Evolutionary conservation across 1,140 invertebrate genomes (phyloP).

Genomic region (Musca domestica): DNA sequence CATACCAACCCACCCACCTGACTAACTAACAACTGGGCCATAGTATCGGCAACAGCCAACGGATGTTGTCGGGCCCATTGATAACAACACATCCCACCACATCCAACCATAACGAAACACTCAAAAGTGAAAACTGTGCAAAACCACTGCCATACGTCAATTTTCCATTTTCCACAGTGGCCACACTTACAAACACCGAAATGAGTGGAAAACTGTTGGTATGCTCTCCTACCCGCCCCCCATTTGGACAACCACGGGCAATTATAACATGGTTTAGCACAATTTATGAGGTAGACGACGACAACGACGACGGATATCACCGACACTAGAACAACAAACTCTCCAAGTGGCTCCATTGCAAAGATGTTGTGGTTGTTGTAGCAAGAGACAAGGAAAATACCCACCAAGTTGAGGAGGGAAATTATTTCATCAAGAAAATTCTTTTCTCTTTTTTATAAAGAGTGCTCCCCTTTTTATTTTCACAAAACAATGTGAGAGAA

Average conservation of each 20-base stretch:
- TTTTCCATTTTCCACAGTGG: constrained; percentile 13
- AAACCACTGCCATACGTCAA: constrained; percentile 24
- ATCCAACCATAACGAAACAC: constrained; percentile 8
- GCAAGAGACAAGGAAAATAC: too few species aligned
- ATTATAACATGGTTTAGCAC: constrained; percentile 20
- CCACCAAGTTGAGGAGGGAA: too few species aligned
- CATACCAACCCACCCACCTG: background rate
- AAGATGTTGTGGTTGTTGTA: too few species aligned
- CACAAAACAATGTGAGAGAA: background rate
- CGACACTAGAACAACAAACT: too few species aligned
- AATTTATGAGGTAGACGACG: too few species aligned
- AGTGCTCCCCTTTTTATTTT: too few species aligned
- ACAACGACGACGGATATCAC: too few species aligned
- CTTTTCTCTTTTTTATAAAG: too few species aligned
- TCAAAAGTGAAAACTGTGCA: constrained; percentile 14
- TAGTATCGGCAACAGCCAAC: background rate
- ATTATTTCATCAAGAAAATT: too few species aligned
- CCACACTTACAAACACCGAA: constrained; percentile 21
- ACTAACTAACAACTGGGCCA: background rate
- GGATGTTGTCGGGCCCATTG: background rate
- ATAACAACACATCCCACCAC: constrained; percentile 10
- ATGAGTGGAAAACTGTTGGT: background rate
- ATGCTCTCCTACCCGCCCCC: background rate
- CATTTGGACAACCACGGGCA: background rate
- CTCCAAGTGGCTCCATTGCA: too few species aligned